Percentiles rank a stretch among this genome's conserved stretches.
phyloP scores from a whole-genome alignment of 2,113 vertebrate species.

The Cheilinus undulatus region DNA sequence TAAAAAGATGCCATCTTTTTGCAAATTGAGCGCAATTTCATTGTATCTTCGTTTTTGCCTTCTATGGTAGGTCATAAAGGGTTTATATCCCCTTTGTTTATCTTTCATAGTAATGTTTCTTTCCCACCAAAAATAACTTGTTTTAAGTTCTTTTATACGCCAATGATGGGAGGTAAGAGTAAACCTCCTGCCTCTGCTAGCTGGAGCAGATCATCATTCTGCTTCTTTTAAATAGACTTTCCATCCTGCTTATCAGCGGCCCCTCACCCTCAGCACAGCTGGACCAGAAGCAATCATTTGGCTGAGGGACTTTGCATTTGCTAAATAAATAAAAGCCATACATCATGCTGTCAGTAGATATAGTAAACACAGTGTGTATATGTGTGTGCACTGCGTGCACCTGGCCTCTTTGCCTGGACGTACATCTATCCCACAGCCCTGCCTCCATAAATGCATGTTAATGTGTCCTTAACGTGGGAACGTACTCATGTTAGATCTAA shows the following conservation, averaged over 20 bases:
- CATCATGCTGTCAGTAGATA: conserved; percentile 52
- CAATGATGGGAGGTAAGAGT: background rate
- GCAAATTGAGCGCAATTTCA: no score
- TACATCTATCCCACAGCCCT: conserved; percentile 4
- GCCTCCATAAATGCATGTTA: conserved; percentile 11
- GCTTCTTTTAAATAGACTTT: conserved; percentile 24
- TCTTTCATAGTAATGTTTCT: background rate
- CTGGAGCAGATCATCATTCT: conserved; percentile 29
- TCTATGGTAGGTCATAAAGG: no score
- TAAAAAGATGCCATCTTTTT: no score
- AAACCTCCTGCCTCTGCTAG: background rate
- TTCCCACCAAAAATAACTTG: background rate
- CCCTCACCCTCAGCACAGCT: conserved; percentile 35
- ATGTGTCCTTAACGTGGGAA: background rate
- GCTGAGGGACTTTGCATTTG: conserved; percentile 60
- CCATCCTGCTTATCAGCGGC: conserved; percentile 37
- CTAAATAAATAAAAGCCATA: conserved; percentile 51
- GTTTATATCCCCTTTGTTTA: no score
- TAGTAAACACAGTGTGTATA: conserved; percentile 24
- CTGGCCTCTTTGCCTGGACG: conserved; percentile 4
- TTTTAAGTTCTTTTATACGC: conserved; percentile 8
- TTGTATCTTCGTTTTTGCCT: no score
- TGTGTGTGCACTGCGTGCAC: background rate
- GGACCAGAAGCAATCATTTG: conserved; percentile 61
- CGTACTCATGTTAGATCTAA: no score